These are phyloP conservation scores for Karalla daura DNA, from an alignment of 2,797 vertebrate species.

Conservation along the genomic window DNA sequence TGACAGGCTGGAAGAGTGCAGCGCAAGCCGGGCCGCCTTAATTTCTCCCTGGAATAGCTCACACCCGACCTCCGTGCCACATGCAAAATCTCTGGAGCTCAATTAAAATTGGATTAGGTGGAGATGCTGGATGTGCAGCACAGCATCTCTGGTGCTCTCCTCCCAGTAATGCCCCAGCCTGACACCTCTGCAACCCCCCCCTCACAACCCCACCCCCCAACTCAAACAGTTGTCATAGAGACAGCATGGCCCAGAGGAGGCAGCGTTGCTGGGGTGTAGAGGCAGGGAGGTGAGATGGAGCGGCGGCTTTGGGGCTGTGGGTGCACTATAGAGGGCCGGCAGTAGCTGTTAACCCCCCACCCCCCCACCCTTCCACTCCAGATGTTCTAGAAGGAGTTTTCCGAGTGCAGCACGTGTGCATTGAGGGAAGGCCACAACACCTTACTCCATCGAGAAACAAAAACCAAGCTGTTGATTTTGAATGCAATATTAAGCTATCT, in stretches of 20 bases:
- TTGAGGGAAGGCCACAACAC: constrained; percentile 50
- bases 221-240: constrained; percentile 98
- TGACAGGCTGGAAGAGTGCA: constrained; percentile 91
- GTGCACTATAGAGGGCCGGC: constrained; percentile 50
- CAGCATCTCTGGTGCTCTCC: constrained; percentile 86
- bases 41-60: constrained; percentile 99
- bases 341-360: constrained; percentile 41
- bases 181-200: constrained; percentile 97
- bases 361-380: constrained; percentile 58
- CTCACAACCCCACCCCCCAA: too few species aligned
- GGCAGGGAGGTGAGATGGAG: constrained; percentile 61
- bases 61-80: constrained; percentile 92
- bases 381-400: constrained; percentile 67
- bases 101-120: constrained; percentile 99
- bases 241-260: constrained; percentile 86
- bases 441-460: constrained; percentile 34
- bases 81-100: constrained; percentile 98
- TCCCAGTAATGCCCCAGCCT: constrained; percentile 91
- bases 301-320: constrained; percentile 44
- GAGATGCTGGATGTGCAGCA: constrained; percentile 92
- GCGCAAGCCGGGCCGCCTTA: constrained; percentile 88
- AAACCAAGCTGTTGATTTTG: constrained; percentile 24
- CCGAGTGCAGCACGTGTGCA: constrained; percentile 54
- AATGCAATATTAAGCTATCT: constrained; percentile 29
- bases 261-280: constrained; percentile 63